Conservation (phyloP, 2,113 vertebrate species). For the Bungarus multicinctus region DNA sequence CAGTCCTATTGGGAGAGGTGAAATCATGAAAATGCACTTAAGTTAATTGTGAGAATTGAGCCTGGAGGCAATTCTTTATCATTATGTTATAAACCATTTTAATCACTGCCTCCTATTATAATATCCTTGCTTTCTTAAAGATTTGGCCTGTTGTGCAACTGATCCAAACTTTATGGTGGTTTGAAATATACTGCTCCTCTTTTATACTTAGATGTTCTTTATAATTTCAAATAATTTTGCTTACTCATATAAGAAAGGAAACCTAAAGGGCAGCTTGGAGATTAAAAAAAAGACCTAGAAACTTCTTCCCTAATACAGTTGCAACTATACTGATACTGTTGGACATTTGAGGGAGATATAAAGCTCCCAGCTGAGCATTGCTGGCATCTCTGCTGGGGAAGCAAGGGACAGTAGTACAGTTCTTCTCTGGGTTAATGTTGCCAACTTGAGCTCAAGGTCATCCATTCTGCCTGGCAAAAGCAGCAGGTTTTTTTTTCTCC, state of each 20-base stretch:
- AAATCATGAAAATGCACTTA: background rate
- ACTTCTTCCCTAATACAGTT: background rate
- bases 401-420: background rate
- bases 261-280: background rate
- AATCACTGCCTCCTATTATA: background rate
- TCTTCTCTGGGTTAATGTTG: constrained; percentile 15
- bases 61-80: background rate
- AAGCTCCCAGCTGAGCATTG: background rate
- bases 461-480: background rate
- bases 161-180: background rate
- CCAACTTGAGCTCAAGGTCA: constrained; percentile 49
- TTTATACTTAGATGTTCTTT: background rate
- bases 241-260: background rate
- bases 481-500: background rate
- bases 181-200: background rate
- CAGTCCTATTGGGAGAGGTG: background rate
- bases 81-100: background rate
- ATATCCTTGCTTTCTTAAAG: background rate
- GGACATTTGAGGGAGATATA: background rate
- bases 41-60: background rate
- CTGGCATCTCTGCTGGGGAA: background rate
- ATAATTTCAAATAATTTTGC: background rate
- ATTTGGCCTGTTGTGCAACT: background rate
- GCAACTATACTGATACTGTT: background rate
- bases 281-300: background rate